Evolutionary conservation across 1,140 invertebrate genomes (phyloP).

Genomic region (Trichoplusia ni): DNA sequence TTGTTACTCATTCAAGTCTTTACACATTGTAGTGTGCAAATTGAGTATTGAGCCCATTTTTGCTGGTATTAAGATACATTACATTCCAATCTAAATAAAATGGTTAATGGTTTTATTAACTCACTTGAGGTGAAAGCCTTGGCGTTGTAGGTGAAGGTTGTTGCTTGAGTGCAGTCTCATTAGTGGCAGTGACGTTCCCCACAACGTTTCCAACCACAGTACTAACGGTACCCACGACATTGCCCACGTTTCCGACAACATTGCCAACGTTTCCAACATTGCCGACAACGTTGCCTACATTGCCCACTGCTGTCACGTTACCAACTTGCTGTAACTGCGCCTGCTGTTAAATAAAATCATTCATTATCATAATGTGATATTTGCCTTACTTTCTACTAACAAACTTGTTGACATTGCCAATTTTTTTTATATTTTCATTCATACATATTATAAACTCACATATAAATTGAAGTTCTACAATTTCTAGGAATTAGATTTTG

Average conservation of each 20-base stretch:
- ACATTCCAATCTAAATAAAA: too few relatives aligned
- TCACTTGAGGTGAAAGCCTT: neutral
- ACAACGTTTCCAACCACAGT: constrained; percentile 13
- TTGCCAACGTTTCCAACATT: constrained; percentile 35
- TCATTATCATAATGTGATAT: constrained; percentile 9
- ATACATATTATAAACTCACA: too few relatives aligned
- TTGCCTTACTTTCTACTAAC: too few relatives aligned
- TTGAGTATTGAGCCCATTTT: too few relatives aligned
- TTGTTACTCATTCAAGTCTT: too few relatives aligned
- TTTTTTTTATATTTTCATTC: too few relatives aligned
- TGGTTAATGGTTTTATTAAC: too few relatives aligned
- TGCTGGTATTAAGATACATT: too few relatives aligned
- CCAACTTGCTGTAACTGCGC: constrained; percentile 70
- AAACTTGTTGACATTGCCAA: too few relatives aligned
- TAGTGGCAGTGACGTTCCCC: constrained; percentile 11
- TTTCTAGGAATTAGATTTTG: too few relatives aligned
- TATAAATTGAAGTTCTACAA: too few relatives aligned
- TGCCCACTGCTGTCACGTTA: constrained; percentile 38
- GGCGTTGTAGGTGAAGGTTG: neutral
- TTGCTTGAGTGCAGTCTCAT: neutral
- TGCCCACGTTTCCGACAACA: constrained; percentile 10
- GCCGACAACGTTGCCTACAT: constrained; percentile 39
- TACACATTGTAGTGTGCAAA: too few relatives aligned
- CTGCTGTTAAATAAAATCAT: constrained; percentile 51
- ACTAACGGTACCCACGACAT: constrained; percentile 9